Conservation (phyloP, 2,113 vertebrate species). For the Dasyprocta punctata region DNA sequence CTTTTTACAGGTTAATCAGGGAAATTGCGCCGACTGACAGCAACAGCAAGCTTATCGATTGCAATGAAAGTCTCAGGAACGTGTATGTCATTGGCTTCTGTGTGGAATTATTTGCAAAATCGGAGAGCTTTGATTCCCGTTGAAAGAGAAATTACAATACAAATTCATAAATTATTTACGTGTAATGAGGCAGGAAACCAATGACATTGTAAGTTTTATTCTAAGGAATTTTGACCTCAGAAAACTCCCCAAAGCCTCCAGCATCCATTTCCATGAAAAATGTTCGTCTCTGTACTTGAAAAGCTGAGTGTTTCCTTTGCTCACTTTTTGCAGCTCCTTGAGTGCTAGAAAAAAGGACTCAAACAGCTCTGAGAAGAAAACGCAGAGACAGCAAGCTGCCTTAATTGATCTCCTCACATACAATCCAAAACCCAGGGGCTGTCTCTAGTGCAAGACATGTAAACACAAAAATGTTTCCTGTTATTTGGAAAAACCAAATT, state of each 20-base stretch:
- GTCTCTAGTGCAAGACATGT: slow-evolving; percentile 34
- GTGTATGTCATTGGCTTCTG: not conserved
- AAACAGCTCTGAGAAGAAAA: slow-evolving; percentile 71
- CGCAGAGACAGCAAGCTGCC: slow-evolving; percentile 35
- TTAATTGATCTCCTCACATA: slow-evolving; percentile 58
- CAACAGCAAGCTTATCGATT: slow-evolving; percentile 16
- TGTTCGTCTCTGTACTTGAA: slow-evolving; percentile 63
- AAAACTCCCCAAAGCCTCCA: slow-evolving; percentile 66
- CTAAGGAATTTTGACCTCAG: slow-evolving; percentile 52
- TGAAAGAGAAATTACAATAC: slow-evolving; percentile 49
- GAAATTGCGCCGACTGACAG: slow-evolving; percentile 15
- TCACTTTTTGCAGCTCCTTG: slow-evolving; percentile 62
- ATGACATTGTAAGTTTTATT: slow-evolving; percentile 74
- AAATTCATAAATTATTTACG: slow-evolving; percentile 67
- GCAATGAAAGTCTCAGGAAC: not conserved
- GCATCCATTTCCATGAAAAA: slow-evolving; percentile 70
- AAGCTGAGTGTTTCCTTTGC: slow-evolving; percentile 46
- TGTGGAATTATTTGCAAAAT: slow-evolving; percentile 54
- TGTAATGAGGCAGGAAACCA: slow-evolving; percentile 73
- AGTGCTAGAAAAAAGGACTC: slow-evolving; percentile 58
- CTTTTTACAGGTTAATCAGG: slow-evolving; percentile 54
- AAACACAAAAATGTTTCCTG: not conserved
- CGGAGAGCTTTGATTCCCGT: slow-evolving; percentile 7
- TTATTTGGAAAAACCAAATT: slow-evolving; percentile 47
- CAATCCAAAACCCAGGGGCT: slow-evolving; percentile 73